These are phyloP conservation scores for Frieseomelitta varia DNA, from an alignment of 1,140 invertebrate genomes.

Conservation along the genomic window DNA sequence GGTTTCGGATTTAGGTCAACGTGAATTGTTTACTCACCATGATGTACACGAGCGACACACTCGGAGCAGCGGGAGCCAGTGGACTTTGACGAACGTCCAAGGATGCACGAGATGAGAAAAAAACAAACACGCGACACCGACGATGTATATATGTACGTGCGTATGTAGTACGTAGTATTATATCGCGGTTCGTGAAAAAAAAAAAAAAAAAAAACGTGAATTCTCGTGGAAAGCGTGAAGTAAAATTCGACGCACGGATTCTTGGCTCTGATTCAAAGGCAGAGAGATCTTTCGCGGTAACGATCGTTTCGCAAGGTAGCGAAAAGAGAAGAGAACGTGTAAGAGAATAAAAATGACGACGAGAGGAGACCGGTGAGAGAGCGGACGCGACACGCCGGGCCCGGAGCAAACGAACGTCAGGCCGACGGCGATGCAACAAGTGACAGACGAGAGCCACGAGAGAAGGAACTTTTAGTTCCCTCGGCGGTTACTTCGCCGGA, in stretches of 20 bases:
- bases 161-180: no score
- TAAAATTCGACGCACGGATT: background rate
- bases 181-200: no score
- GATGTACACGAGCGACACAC: background rate
- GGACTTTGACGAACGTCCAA: background rate
- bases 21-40: constrained; percentile 28
- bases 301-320: no score
- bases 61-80: background rate
- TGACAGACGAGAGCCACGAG: constrained; percentile 53
- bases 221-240: background rate
- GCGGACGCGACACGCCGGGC: constrained; percentile 20
- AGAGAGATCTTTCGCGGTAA: no score
- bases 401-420: constrained; percentile 45
- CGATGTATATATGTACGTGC: background rate
- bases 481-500: background rate
- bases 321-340: background rate
- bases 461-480: constrained; percentile 38
- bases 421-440: constrained; percentile 65
- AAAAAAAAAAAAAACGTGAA: no score
- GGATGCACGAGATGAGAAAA: background rate
- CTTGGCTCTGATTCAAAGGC: no score
- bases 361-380: constrained; percentile 18
- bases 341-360: background rate
- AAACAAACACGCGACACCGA: constrained; percentile 5
- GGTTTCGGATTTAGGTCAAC: background rate